Base-by-base conservation (phyloP, 2,113 vertebrate genomes). In the Plecotus auritus region DNA sequence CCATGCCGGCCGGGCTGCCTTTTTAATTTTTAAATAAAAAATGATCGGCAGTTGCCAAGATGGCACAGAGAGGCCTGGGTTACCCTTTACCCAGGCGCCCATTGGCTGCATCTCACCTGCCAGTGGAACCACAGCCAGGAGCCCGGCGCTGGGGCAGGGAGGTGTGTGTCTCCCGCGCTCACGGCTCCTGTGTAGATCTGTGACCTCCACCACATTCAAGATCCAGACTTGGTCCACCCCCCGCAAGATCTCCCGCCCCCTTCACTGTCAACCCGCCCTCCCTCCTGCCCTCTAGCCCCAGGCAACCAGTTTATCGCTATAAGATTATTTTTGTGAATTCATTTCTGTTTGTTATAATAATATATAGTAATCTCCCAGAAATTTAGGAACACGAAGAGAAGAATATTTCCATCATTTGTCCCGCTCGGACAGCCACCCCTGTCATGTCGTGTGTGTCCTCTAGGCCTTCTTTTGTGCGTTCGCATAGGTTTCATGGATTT, bases 251-350 rank as follows among this genome's bases (percentile, higher is more conserved):
- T 76, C 66, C 18, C 4, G 0, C n/a, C 9, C 32, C 23, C 22
- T 54, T 35, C 20, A 4, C 3, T 8, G 23, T 26, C 45, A 26
- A 0, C 10, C 10, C 0, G 3, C 16, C 51, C 30, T 7, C 0
- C 12, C 1, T 14, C 42, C 72, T 9, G 4, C 14, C 42, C 30
- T 37, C 47, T 28, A 14, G 47, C n/a, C 35, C 56, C 37, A 6
- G 9, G 20, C n/a, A n/a, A 7, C 72, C 14, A 0, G 35, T 73
- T 3, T 37, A 17, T 49, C 69, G 67, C 54, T 28, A n/a, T 5
- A 28, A 59, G 70, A 17, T 59, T 40, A 61, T 28, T 80, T 88
- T 64, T 26, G 35, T 40, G 28, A 35, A 37, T 69, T 22, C 77
- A 14, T 69, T 54, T 61, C 9, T 56, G 87, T 82, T 81, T 78